Evolutionary conservation across 2,888 invertebrate genomes (phyloP).

Genomic region (Lycophotia porphyrea): DNA sequence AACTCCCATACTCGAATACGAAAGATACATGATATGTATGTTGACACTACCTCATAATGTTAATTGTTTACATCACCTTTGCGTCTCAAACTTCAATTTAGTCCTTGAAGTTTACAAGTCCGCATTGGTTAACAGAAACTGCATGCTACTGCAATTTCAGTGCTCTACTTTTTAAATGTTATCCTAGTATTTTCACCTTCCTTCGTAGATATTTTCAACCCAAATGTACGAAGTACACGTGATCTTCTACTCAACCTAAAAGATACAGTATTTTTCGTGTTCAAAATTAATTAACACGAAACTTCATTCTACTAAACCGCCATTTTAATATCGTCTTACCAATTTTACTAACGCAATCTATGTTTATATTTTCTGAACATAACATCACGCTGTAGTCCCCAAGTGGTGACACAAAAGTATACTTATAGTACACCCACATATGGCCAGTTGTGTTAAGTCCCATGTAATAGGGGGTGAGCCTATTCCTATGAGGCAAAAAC

Average conservation of each 20-base stretch:
- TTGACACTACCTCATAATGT: too few species aligned
- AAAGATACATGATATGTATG: too few species aligned
- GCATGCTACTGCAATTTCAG: neutral
- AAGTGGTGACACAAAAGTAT: neutral
- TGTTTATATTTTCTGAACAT: neutral
- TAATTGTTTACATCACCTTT: neutral
- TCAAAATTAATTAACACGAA: neutral
- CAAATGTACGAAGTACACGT: slow-evolving; percentile 5
- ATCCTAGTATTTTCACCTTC: neutral
- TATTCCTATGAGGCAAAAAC: neutral
- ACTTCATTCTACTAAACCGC: neutral
- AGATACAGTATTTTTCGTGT: neutral
- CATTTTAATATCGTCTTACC: neutral
- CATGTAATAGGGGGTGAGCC: neutral
- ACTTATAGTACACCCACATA: neutral
- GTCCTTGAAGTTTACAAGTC: neutral
- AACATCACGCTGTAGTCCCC: neutral
- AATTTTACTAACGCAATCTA: neutral
- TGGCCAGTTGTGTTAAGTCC: neutral
- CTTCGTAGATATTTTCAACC: slow-evolving; percentile 1
- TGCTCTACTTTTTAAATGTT: neutral
- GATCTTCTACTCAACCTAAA: neutral
- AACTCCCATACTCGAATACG: neutral
- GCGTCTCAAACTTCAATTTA: neutral
- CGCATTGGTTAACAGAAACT: too few species aligned